phyloP scores from a whole-genome alignment of 2,797 vertebrate genomes.

The Mus caroli region DNA sequence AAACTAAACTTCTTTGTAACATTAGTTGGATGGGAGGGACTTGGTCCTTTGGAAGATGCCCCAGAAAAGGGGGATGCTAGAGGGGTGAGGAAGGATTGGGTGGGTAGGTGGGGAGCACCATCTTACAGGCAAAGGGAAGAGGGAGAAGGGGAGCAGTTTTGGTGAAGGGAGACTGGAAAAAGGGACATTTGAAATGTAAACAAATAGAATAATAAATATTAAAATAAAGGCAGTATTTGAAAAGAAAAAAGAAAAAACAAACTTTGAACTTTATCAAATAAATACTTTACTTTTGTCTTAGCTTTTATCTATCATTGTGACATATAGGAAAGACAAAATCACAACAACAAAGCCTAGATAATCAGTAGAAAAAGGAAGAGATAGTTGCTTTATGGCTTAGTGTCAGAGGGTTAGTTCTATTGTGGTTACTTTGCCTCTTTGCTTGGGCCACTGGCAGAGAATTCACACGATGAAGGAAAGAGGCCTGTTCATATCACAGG shows the following conservation, averaged over 20 bases:
- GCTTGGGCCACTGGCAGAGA: neutral
- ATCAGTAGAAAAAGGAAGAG: neutral
- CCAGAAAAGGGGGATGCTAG: neutral
- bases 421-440: neutral
- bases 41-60: neutral
- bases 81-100: neutral
- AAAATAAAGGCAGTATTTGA: neutral
- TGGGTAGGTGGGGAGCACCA: neutral
- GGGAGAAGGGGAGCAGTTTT: no score
- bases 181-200: neutral
- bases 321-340: neutral
- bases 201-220: neutral
- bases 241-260: neutral
- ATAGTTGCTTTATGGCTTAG: neutral
- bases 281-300: neutral
- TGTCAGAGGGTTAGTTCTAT: neutral
- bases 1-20: constrained; percentile 39
- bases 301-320: neutral
- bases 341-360: neutral
- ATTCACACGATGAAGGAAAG: neutral
- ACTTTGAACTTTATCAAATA: constrained; percentile 13
- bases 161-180: neutral
- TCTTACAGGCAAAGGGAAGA: neutral
- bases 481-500: no score
- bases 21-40: neutral